Evolutionary conservation across 2,888 invertebrate species (phyloP).

Genomic region (Macrophya alboannulata): DNA sequence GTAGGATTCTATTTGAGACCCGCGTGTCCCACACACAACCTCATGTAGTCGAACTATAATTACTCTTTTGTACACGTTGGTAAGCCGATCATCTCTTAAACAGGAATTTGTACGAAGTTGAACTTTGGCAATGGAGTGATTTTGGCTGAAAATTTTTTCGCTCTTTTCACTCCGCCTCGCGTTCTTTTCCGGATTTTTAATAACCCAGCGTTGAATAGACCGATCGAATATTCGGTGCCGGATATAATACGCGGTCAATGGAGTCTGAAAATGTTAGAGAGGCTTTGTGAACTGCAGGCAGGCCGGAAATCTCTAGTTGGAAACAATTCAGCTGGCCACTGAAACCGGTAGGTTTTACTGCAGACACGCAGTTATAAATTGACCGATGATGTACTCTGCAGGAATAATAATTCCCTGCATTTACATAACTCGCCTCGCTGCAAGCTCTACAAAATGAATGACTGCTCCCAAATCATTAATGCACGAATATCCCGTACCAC

Average conservation of each 20-base stretch:
- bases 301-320: slow-evolving; percentile 36
- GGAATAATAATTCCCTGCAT: slow-evolving; percentile 36
- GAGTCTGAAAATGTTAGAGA: background rate
- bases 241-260: background rate
- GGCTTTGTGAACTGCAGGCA: background rate
- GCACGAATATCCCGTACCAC: background rate
- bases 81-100: slow-evolving; percentile 20
- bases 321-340: slow-evolving; percentile 41
- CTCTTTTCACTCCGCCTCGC: background rate
- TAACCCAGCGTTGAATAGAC: background rate
- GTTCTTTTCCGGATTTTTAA: background rate
- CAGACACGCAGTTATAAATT: slow-evolving; percentile 39
- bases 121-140: background rate
- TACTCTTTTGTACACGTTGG: slow-evolving; percentile 40
- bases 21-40: slow-evolving; percentile 22
- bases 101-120: background rate
- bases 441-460: background rate
- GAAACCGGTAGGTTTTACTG: slow-evolving; percentile 1
- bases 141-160: background rate
- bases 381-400: slow-evolving; percentile 39
- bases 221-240: background rate
- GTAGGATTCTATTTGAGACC: slow-evolving; percentile 44
- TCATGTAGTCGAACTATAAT: slow-evolving; percentile 39
- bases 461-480: background rate
- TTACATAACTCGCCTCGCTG: slow-evolving; percentile 10